Evolutionary conservation across 1,140 invertebrate species (phyloP).

Genomic region (Lepidurus packardi): DNA sequence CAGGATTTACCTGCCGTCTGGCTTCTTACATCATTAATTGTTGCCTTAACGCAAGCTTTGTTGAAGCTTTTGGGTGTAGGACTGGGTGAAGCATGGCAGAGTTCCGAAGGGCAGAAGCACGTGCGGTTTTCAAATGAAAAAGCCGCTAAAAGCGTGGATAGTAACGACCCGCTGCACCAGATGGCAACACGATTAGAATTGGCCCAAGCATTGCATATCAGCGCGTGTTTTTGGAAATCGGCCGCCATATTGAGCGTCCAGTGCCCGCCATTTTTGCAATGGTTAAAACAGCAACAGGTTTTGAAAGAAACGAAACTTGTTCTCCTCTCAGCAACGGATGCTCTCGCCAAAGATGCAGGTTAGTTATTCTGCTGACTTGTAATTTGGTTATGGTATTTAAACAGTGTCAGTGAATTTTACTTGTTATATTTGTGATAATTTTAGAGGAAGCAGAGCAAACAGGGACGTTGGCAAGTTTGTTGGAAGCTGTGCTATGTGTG

Average conservation of each 20-base stretch:
- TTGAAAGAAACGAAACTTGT: not conserved
- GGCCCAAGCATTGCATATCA: not conserved
- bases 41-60: not conserved
- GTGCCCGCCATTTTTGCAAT: not conserved
- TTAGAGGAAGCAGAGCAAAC: not conserved
- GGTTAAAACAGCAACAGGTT: not conserved
- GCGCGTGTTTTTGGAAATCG: conserved; percentile 1
- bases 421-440: not conserved
- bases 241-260: conserved; percentile 4
- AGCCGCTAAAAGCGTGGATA: not conserved
- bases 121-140: not conserved
- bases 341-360: not conserved
- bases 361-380: not conserved
- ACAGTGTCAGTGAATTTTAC: not conserved
- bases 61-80: not conserved
- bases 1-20: not conserved
- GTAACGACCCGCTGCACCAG: not conserved
- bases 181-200: not conserved
- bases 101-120: not conserved
- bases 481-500: not conserved
- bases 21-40: not conserved
- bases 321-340: not conserved
- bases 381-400: no score
- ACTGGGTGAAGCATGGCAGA: not conserved
- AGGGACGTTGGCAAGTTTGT: not conserved